These are phyloP conservation scores for Synaphobranchus kaupii DNA, from an alignment of 2,797 vertebrate species.

Conservation along the genomic window DNA sequence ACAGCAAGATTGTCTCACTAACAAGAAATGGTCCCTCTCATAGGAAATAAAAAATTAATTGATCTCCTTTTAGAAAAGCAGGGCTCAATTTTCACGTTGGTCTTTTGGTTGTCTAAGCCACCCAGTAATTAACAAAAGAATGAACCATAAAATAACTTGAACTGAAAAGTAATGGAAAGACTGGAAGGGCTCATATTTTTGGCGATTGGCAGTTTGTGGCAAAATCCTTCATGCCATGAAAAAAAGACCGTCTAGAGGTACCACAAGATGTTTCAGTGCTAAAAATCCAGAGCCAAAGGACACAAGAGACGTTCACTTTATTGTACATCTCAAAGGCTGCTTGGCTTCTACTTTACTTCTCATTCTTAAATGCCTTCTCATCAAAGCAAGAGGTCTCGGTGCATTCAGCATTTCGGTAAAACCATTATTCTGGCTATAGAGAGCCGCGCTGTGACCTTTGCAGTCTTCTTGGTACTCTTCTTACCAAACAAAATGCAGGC, in stretches of 20 bases:
- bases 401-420: background rate
- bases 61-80: constrained; percentile 40
- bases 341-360: constrained; percentile 38
- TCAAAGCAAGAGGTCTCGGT: constrained; percentile 1
- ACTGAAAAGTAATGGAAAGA: background rate
- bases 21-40: constrained; percentile 65
- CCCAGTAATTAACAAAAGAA: constrained; percentile 50
- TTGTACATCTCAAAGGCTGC: constrained; percentile 51
- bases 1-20: constrained; percentile 71
- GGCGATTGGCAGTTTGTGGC: constrained; percentile 57
- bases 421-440: background rate
- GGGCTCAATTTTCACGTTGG: constrained; percentile 56
- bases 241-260: constrained; percentile 53
- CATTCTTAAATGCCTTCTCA: constrained; percentile 45
- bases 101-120: constrained; percentile 46
- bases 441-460: constrained; percentile 6
- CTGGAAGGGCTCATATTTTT: constrained; percentile 50
- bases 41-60: constrained; percentile 40
- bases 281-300: constrained; percentile 38
- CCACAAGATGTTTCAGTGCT: constrained; percentile 51
- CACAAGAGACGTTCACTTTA: constrained; percentile 17
- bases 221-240: constrained; percentile 49
- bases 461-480: background rate
- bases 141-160: constrained; percentile 23
- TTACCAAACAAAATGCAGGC: background rate